Conservation (phyloP, 2,113 vertebrate species). For the Microcebus murinus region DNA sequence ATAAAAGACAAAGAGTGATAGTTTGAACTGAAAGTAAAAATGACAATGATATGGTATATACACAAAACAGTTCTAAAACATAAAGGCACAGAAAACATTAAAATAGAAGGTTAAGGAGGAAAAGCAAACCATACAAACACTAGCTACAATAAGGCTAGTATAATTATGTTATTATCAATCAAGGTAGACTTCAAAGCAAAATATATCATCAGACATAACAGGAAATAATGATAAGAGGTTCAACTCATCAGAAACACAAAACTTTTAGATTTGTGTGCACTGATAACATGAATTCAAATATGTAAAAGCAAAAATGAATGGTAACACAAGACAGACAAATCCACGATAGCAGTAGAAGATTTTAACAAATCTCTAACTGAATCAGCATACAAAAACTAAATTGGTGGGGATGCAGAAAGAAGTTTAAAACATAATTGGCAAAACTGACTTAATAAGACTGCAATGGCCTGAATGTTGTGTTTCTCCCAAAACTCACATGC, state of each 20-base stretch:
- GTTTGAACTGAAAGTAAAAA: background rate
- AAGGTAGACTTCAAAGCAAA: background rate
- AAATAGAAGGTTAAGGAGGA: background rate
- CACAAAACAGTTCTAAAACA: background rate
- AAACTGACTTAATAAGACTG: background rate
- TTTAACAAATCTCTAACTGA: background rate
- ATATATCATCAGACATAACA: background rate
- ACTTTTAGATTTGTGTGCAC: background rate
- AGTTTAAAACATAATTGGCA: constrained; percentile 1
- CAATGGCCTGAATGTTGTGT: background rate
- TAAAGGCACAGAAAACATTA: background rate
- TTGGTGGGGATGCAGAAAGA: background rate
- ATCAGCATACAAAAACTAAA: background rate
- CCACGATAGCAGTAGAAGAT: background rate
- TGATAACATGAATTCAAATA: background rate
- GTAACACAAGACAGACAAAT: background rate
- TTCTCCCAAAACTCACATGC: background rate
- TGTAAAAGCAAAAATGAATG: background rate
- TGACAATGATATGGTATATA: background rate
- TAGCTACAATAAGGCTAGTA: background rate
- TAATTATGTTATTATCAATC: background rate
- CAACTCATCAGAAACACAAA: constrained; percentile 33
- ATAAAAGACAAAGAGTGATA: background rate
- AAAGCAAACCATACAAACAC: background rate
- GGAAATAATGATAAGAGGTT: background rate